Evolutionary conservation across 1,140 invertebrate genomes (phyloP), one percentile per base, ranked within the genome.

Genomic region (Radopholus similis): DNA sequence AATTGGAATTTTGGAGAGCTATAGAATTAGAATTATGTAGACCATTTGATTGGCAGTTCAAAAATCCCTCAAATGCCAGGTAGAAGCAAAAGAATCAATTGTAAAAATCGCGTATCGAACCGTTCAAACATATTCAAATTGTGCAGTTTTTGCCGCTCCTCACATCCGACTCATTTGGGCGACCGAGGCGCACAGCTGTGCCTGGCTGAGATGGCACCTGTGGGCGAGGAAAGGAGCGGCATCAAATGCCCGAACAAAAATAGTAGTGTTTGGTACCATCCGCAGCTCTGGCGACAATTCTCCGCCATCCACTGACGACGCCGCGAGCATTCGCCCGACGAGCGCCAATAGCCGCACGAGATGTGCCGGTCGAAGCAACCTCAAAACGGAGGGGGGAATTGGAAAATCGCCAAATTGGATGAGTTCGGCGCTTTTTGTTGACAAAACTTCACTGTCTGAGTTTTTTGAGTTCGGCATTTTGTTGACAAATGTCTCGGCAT

Each of bases 281-380:
- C 66, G 44, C 72, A 74, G 28, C 55, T 38, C 2, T 15, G 30
- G 35, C 72, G 60, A 18, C 73, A 76, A 53, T 74, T 74, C 49
- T 76, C 73, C 38, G 60, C 64, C 71, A 74, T 74, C 57, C 68
- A 74, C 64, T 74, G 73, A 21, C 73, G 59, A 9, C 73, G 51
- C 21, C 55, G 62, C 4, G 66, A 66, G 37, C 73, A 74, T 54
- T 76, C 73, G 15, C 73, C 73, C n/a, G 38, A 18, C 6, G 73
- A 38, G 4, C 42, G 57, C 68, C 68, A 74, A 59, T 76, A 74
- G 18, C 13, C 37, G 38, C 73, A 74, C 0, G 73, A 76, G 47
- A 62, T 37, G 47, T 66, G 58, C 18, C 74, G 66, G 54, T 74
- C 66, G 26, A 56, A 44, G 44, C 72, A 74, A 11, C 72, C 72